Conservation (phyloP, 2,113 vertebrate genomes). For the Mormyrus iriodes region DNA sequence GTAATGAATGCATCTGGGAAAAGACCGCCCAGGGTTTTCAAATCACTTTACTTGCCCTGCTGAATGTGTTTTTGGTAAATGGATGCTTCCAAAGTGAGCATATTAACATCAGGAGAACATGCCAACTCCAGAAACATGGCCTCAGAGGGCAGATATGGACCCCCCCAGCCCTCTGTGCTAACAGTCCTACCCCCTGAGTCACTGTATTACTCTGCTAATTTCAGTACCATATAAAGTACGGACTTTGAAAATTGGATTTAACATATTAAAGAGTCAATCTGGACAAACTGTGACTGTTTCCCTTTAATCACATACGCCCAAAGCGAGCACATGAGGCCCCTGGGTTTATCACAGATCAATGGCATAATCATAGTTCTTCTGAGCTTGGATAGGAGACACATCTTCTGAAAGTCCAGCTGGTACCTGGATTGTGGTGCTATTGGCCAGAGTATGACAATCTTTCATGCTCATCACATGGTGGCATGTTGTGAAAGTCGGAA, state of each 20-base stretch:
- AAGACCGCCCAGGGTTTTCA: neutral
- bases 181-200: neutral
- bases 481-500: neutral
- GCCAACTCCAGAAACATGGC: neutral
- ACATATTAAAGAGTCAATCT: neutral
- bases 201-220: neutral
- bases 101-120: neutral
- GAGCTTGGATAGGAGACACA: slow-evolving; percentile 29
- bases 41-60: neutral
- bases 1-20: neutral
- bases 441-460: slow-evolving; percentile 23
- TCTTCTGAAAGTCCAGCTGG: slow-evolving; percentile 48
- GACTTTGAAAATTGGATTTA: neutral
- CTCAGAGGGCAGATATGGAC: neutral
- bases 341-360: neutral
- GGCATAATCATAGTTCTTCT: neutral
- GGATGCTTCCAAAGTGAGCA: neutral
- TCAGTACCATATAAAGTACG: neutral
- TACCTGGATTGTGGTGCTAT: slow-evolving; percentile 34
- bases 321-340: slow-evolving; percentile 12
- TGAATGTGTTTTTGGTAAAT: neutral
- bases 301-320: slow-evolving; percentile 35
- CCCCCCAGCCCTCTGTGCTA: neutral
- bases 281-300: neutral
- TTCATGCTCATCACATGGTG: neutral